Percentiles rank a stretch among this genome's conserved stretches.
These are phyloP conservation scores for Globicephala melas DNA, from an alignment of 2,113 vertebrate genomes.

Conservation along the genomic window DNA sequence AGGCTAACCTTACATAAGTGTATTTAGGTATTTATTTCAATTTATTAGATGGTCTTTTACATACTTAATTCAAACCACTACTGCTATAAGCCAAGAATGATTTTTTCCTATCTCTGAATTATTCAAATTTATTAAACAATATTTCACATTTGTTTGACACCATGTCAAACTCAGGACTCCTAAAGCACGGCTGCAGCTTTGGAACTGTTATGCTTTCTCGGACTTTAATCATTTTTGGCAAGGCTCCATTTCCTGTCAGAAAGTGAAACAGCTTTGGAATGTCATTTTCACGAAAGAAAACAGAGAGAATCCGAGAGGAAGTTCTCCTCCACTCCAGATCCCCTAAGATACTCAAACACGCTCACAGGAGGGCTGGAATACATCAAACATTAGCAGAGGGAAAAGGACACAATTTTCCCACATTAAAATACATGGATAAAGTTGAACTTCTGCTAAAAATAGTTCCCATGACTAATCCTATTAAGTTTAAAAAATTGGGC, in stretches of 20 bases:
- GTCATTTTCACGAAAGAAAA: conserved; percentile 99
- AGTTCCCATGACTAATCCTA: conserved; percentile 93
- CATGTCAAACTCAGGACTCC: conserved; percentile 90
- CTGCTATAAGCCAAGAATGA: conserved; percentile 85
- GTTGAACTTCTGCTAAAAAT: conserved; percentile 98
- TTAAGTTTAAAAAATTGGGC: conserved; percentile 86
- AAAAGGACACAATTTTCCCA: conserved; percentile 99
- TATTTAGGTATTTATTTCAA: conserved; percentile 88
- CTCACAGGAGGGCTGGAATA: conserved; percentile 94
- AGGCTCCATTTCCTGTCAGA: conserved; percentile 97
- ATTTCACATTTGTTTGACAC: conserved; percentile 95
- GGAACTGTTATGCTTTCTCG: conserved; percentile 93
- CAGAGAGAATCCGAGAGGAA: conserved; percentile 99
- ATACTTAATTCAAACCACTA: conserved; percentile 81
- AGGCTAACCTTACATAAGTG: conserved; percentile 79
- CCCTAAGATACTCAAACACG: conserved; percentile 92
- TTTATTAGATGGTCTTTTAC: conserved; percentile 84
- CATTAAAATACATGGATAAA: conserved; percentile 98
- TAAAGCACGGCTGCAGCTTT: conserved; percentile 89
- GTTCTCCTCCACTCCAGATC: conserved; percentile 95
- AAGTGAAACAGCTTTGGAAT: conserved; percentile 99
- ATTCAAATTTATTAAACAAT: conserved; percentile 95
- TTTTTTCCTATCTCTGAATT: conserved; percentile 85
- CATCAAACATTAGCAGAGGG: conserved; percentile 97
- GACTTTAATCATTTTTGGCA: conserved; percentile 98